A percentile compares a stretch with the other conserved stretches of the same genome.
Conservation (phyloP, 2,797 vertebrate genomes). For the Bradypus variegatus region DNA sequence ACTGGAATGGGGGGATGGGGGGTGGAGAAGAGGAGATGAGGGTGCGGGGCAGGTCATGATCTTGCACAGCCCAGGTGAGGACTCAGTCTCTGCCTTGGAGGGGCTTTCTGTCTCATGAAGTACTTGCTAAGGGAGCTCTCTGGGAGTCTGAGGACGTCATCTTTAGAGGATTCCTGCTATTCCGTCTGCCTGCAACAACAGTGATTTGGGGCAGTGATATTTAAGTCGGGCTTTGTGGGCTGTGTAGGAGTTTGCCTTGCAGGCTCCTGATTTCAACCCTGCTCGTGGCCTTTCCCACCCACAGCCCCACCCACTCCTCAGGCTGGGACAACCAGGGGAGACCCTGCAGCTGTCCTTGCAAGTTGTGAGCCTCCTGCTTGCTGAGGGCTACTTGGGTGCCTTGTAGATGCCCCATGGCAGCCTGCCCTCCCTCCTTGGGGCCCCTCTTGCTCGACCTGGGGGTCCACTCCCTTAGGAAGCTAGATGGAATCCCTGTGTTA, state of each 20-base stretch:
- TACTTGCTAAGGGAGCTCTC: not conserved
- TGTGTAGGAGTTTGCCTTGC: not conserved
- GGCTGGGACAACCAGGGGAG: not conserved
- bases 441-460: not conserved
- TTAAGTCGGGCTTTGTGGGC: not conserved
- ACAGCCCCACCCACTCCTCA: fast-evolving
- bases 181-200: not conserved
- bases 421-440: not conserved
- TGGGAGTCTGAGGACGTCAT: not conserved
- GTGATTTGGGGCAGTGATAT: not conserved
- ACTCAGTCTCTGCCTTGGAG: not conserved
- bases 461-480: not conserved
- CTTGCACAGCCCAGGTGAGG: not conserved
- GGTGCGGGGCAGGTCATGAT: not conserved
- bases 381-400: fast-evolving
- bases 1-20: not conserved
- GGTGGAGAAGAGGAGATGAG: not conserved
- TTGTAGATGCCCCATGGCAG: not conserved
- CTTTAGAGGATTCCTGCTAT: too few relatives aligned
- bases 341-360: too few relatives aligned
- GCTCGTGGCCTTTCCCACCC: too few relatives aligned
- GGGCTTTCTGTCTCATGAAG: not conserved
- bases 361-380: not conserved
- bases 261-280: not conserved
- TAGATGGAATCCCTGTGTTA: fast-evolving